phyloP scores from a whole-genome alignment of 2,888 invertebrate species.

The Trachelus iudaicus region DNA sequence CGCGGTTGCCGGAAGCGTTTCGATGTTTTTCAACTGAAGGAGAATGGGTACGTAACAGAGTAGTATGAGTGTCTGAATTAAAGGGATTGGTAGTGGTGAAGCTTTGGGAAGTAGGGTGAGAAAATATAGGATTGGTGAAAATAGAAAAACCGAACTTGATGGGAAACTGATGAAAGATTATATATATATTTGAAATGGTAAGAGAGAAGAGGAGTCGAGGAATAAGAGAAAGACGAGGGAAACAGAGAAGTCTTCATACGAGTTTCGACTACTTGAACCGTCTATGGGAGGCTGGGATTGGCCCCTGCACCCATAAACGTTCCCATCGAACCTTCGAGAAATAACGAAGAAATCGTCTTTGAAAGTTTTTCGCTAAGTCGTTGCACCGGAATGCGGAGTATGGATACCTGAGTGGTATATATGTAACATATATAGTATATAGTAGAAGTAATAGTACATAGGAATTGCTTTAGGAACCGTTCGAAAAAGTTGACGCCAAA shows the following conservation, averaged over 20 bases:
- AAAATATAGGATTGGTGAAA: not conserved
- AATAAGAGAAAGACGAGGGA: not conserved
- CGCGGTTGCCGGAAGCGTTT: not conserved
- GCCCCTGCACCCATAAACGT: not conserved
- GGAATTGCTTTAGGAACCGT: not conserved
- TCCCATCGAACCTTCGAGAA: not conserved
- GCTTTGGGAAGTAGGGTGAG: not conserved
- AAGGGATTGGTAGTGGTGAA: not conserved
- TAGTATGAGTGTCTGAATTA: not conserved
- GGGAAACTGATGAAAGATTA: not conserved
- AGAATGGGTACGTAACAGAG: not conserved
- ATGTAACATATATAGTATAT: not conserved
- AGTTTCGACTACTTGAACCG: not conserved
- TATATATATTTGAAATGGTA: not conserved
- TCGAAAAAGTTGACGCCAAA: not conserved
- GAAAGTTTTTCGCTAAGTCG: not conserved
- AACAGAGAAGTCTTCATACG: not conserved
- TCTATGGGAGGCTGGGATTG: not conserved
- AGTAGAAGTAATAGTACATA: not conserved
- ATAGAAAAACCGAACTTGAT: not conserved
- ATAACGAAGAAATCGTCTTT: not conserved
- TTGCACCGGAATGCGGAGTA: not conserved
- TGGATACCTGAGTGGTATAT: not conserved
- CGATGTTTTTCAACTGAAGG: not conserved
- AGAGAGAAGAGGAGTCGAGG: not conserved